Base-by-base conservation (phyloP, 2,113 vertebrate genomes). In the Peromyscus californicus region DNA sequence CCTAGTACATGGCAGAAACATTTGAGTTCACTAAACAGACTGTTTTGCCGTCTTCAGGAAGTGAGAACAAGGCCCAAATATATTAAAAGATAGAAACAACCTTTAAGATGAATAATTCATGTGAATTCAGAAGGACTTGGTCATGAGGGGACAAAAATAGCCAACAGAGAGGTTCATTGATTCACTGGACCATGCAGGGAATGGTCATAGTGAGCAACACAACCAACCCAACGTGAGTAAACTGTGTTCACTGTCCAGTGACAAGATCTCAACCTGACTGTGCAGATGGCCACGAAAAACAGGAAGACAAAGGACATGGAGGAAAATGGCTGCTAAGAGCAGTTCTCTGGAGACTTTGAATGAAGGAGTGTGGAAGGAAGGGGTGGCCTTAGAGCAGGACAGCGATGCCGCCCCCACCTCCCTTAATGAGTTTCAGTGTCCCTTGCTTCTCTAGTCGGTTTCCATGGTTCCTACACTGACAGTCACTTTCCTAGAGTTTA, bases 141-240 rank as follows among this genome's bases (percentile, higher is more conserved):
- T 93, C 90, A 95, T 85, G n/a, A 91, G 74, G 74, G 61, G 74
- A 87, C 54, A 94, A 92, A 96, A 94, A 86, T 63, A 93, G 69
- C 69, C 78, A 90, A 93, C 29, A 94, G 87, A 91, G 39, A 95
- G 16, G 63, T 67, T 70, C 91, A 67, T 36, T 93, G 67, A 94
- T 84, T 89, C 0, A 0, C 54, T 89, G 70, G 70, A 45, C 11
- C 33, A 36, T 59, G 5, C 29, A 26, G 57, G 26, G 5, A 83
- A 84, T 1, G 45, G 54, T 89, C 54, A 78, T 29, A 76, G 0
- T 80, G 76, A 93, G 15, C 74, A 87, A 83, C 2, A 15, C 10
- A 24, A 74, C 51, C 92, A 86, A 72, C n/a, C 45, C 65, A 89
- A 74, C 12, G 29, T 33, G 12, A 86, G 19, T 84, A 59, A 91